Evolutionary conservation across 2,888 invertebrate species (phyloP).

Genomic region (Cloeon dipterum): DNA sequence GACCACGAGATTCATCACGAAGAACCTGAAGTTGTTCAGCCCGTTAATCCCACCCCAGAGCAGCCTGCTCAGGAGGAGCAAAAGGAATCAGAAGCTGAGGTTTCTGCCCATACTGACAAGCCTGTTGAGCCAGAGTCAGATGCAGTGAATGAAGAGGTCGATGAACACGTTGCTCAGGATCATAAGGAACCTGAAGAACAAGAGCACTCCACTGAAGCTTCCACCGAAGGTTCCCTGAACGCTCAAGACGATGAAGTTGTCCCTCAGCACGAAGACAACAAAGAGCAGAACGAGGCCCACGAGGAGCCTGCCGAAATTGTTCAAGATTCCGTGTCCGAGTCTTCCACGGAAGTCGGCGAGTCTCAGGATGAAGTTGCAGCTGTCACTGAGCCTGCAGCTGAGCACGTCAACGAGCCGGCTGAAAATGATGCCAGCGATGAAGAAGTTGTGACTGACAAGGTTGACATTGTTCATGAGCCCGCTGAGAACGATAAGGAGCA

Average conservation of each 20-base stretch:
- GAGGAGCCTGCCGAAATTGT: constrained; percentile 8
- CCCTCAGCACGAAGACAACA: constrained; percentile 5
- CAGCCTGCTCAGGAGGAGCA: too few species aligned
- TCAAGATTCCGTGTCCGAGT: constrained; percentile 5
- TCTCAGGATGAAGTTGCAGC: constrained; percentile 5
- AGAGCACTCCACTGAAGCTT: too few species aligned
- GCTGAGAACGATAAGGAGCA: neutral
- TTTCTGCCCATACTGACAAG: too few species aligned
- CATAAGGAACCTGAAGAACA: neutral
- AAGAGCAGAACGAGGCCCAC: constrained; percentile 3
- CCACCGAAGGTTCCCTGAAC: constrained; percentile 5
- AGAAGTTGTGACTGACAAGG: neutral
- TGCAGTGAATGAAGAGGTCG: neutral
- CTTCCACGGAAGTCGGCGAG: constrained; percentile 5
- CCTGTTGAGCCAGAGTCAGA: neutral
- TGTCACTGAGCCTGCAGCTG: constrained; percentile 3
- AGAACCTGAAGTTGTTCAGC: too few species aligned
- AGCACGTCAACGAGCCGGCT: constrained; percentile 1
- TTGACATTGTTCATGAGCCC: too few species aligned
- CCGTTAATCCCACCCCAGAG: too few species aligned
- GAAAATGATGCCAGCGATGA: neutral
- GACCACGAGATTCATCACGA: too few species aligned
- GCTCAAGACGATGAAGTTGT: constrained; percentile 6
- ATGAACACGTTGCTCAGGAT: neutral
- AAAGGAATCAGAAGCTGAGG: too few species aligned